phyloP scores from a whole-genome alignment of 2,888 invertebrate genomes.

The Apoda limacodes region DNA sequence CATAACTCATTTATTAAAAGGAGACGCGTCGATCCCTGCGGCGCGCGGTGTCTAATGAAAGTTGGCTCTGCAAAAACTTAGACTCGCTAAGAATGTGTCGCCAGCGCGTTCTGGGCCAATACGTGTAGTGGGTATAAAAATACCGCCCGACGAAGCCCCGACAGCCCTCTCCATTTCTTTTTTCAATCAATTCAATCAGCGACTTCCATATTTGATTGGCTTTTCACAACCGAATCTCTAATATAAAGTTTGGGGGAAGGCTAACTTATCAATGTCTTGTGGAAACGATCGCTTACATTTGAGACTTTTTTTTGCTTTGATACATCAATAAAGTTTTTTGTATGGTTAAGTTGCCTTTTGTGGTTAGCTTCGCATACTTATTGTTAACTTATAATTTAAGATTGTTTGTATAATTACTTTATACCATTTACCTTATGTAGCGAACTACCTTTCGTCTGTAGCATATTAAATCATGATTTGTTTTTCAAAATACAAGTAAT shows the following conservation, averaged over 20 bases:
- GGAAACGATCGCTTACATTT: no score
- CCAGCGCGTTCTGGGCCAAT: constrained; percentile 58
- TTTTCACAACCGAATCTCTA: constrained; percentile 30
- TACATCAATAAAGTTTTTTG: no score
- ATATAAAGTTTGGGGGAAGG: neutral
- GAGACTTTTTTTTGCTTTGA: no score
- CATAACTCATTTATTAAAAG: constrained; percentile 66
- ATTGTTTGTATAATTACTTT: no score
- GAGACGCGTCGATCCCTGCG: constrained; percentile 52
- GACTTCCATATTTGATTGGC: constrained; percentile 48
- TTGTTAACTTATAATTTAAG: no score
- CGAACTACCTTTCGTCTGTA: no score
- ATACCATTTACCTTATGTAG: no score
- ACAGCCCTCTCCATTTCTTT: constrained; percentile 49
- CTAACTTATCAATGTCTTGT: no score
- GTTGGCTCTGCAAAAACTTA: constrained; percentile 63
- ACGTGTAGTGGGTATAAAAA: constrained; percentile 66
- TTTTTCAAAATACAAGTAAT: no score
- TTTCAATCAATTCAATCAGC: constrained; percentile 65
- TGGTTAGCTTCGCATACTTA: no score
- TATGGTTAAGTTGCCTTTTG: no score
- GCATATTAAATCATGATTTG: no score
- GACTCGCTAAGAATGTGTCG: constrained; percentile 63
- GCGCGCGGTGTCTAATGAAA: constrained; percentile 61
- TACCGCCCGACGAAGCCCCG: constrained; percentile 42